These are phyloP conservation scores for Mus pahari DNA, from an alignment of 2,113 vertebrate genomes.

Conservation along the genomic window DNA sequence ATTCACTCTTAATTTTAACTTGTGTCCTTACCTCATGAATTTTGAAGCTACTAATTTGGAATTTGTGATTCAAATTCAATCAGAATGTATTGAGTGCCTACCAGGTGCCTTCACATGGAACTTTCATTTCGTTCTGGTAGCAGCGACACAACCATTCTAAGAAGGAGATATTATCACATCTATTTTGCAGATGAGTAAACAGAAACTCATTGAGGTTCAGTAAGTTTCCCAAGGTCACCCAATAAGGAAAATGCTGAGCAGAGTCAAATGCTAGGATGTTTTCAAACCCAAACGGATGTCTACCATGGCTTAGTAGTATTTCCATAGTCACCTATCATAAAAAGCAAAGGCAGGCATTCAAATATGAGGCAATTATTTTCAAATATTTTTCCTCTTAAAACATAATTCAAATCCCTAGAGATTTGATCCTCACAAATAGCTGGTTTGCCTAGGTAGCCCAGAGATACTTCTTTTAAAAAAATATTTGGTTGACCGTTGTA, in stretches of 20 bases:
- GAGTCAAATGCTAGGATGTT: background rate
- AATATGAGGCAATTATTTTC: constrained; percentile 56
- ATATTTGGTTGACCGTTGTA: background rate
- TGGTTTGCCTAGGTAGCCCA: background rate
- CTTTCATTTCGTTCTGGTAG: constrained; percentile 68
- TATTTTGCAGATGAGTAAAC: constrained; percentile 66
- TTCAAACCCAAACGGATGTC: background rate
- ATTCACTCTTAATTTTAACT: constrained; percentile 75
- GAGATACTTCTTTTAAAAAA: constrained; percentile 16
- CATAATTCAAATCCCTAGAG: constrained; percentile 18
- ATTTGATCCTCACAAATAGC: constrained; percentile 15
- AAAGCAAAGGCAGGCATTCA: background rate
- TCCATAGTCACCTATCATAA: background rate
- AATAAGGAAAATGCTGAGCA: background rate
- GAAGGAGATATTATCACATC: constrained; percentile 57
- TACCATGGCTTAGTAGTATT: background rate
- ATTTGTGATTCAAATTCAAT: constrained; percentile 83
- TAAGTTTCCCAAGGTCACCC: constrained; percentile 39
- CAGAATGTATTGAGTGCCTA: constrained; percentile 73
- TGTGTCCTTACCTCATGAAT: constrained; percentile 71
- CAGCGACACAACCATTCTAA: constrained; percentile 25
- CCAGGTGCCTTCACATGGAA: constrained; percentile 64
- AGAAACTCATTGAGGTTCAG: constrained; percentile 55
- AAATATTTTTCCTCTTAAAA: constrained; percentile 30
- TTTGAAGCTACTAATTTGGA: constrained; percentile 71